phyloP scores from a whole-genome alignment of 1,140 invertebrate genomes.

The Atta cephalotes region DNA sequence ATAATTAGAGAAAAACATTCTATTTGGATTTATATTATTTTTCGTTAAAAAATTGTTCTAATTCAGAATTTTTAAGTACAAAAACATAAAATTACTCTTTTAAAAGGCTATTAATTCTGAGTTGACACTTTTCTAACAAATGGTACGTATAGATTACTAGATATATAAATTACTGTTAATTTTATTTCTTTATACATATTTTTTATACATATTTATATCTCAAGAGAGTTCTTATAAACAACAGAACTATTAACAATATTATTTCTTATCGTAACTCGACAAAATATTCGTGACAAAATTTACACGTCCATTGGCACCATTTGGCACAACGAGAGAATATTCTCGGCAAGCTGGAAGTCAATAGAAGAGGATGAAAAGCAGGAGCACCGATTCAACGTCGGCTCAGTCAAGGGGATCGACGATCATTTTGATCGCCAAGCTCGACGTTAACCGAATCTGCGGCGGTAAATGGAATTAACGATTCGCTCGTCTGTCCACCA shows the following conservation, averaged over 20 bases:
- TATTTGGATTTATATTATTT: too few relatives aligned
- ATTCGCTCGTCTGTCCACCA: conserved; percentile 76
- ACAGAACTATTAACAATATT: not conserved
- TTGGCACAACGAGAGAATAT: conserved; percentile 23
- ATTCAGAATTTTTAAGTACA: too few relatives aligned
- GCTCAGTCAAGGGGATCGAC: conserved; percentile 64
- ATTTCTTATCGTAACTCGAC: not conserved
- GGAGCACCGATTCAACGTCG: conserved; percentile 33
- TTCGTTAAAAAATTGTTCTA: too few relatives aligned
- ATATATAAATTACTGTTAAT: too few relatives aligned
- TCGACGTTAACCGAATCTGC: conserved; percentile 83
- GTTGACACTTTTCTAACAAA: too few relatives aligned
- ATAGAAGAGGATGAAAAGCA: conserved; percentile 42
- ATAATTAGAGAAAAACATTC: too few relatives aligned
- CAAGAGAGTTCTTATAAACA: not conserved
- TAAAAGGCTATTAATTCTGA: too few relatives aligned
- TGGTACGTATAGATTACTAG: too few relatives aligned
- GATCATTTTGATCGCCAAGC: conserved; percentile 83
- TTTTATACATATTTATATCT: not conserved
- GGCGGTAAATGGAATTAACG: conserved; percentile 83
- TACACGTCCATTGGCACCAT: not conserved
- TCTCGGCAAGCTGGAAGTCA: not conserved
- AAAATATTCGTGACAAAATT: conserved; percentile 7
- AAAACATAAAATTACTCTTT: too few relatives aligned
- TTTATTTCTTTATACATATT: not conserved